phyloP scores from a whole-genome alignment of 2,113 vertebrate genomes.

The Agelaius phoeniceus region DNA sequence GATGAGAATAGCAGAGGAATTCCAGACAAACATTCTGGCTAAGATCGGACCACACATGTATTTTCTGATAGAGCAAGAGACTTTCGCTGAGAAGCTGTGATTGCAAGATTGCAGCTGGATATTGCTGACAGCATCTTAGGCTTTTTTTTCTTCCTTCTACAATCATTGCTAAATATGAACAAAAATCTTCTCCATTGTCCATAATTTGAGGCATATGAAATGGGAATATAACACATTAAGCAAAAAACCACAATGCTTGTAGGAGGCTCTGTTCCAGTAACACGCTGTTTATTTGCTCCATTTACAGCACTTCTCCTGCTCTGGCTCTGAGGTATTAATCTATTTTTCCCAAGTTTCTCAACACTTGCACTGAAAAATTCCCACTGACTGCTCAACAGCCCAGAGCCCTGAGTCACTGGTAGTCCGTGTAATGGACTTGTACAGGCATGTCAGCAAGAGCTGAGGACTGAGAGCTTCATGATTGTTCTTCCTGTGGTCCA shows the following conservation, averaged over 20 bases:
- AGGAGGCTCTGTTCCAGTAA: neutral
- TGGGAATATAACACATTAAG: neutral
- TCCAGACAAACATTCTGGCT: constrained; percentile 50
- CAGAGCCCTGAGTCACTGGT: neutral
- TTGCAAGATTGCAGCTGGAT: constrained; percentile 27
- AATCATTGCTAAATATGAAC: constrained; percentile 7
- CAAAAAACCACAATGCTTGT: neutral
- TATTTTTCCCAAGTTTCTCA: neutral
- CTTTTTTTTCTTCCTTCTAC: neutral
- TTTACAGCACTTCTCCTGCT: neutral
- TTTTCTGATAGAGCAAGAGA: neutral
- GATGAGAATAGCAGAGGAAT: constrained; percentile 31
- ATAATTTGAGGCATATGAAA: neutral
- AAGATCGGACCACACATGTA: neutral
- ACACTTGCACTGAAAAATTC: neutral
- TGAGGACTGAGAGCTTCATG: neutral
- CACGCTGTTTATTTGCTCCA: neutral
- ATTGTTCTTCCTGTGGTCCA: neutral
- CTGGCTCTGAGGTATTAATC: neutral
- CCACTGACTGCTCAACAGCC: rapidly evolving
- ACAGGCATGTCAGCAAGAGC: neutral
- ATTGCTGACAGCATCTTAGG: constrained; percentile 11
- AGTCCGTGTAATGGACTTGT: neutral
- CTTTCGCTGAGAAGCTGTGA: constrained; percentile 32
- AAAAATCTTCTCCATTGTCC: neutral